Conservation (phyloP, 1,140 invertebrate species). For the Helicoverpa zea region DNA sequence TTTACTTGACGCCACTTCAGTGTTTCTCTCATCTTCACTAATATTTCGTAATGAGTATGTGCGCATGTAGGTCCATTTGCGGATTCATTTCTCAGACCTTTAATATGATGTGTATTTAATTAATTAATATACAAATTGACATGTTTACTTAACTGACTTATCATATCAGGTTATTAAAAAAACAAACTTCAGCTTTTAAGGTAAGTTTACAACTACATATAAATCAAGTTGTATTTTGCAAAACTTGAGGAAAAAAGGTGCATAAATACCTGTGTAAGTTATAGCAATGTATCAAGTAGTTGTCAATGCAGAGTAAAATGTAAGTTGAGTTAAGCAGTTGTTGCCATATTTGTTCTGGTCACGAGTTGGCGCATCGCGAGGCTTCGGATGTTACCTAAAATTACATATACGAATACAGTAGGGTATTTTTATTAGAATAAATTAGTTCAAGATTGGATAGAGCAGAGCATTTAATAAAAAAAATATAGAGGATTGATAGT, state of each 20-base stretch:
- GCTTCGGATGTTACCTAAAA: background rate
- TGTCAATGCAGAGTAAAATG: background rate
- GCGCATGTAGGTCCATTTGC: too few species aligned
- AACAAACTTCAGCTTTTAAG: too few species aligned
- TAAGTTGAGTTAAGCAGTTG: background rate
- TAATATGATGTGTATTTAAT: too few species aligned
- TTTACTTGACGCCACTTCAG: too few species aligned
- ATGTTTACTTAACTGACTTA: too few species aligned
- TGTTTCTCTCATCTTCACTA: too few species aligned
- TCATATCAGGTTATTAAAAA: too few species aligned
- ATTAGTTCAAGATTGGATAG: background rate
- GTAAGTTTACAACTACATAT: background rate
- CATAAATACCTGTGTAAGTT: background rate
- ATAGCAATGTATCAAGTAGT: conserved; percentile 2
- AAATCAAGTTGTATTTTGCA: background rate
- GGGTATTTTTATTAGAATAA: background rate
- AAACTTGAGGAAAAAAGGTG: conserved; percentile 4
- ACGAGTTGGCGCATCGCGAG: background rate
- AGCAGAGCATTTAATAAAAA: too few species aligned
- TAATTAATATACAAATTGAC: too few species aligned
- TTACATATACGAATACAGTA: background rate
- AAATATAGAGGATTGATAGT: too few species aligned
- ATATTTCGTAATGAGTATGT: too few species aligned
- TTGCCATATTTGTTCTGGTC: background rate
- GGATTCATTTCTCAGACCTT: too few species aligned